These are phyloP conservation scores for Rugalucina vietnamica DNA, from an alignment of 2,888 invertebrate genomes.

Conservation along the genomic window DNA sequence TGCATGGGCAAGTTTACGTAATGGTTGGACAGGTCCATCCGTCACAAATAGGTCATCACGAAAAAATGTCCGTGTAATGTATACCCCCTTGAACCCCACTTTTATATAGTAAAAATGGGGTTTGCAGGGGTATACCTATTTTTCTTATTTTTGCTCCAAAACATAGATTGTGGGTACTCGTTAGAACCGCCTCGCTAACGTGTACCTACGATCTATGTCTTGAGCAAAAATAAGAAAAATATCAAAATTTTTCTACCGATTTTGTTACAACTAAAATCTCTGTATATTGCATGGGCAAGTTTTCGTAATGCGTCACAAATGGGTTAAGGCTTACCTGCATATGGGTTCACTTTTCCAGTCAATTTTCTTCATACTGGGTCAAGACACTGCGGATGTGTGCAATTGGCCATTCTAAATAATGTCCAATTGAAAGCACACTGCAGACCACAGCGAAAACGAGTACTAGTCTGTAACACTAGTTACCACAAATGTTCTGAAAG, in stretches of 20 bases:
- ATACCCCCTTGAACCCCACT: neutral
- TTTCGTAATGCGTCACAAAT: no score
- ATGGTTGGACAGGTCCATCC: no score
- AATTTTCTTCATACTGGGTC: slow-evolving; percentile 61
- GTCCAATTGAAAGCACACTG: slow-evolving; percentile 55
- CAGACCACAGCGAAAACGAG: neutral
- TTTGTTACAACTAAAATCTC: no score
- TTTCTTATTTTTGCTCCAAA: neutral
- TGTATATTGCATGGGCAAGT: no score
- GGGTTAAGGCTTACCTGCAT: slow-evolving; percentile 64
- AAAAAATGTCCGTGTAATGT: neutral
- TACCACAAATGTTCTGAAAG: no score
- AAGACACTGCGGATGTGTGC: slow-evolving; percentile 44
- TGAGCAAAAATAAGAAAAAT: neutral
- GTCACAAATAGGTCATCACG: no score
- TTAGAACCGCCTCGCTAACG: no score
- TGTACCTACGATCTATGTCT: no score
- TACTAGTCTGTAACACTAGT: no score
- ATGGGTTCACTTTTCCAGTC: slow-evolving; percentile 35
- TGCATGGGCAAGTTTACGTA: no score
- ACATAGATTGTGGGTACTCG: no score
- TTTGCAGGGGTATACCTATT: neutral
- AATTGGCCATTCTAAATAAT: slow-evolving; percentile 62
- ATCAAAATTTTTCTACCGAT: no score
- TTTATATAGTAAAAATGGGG: neutral